Conservation (phyloP, 2,888 invertebrate species). For the Sycophila texana region DNA sequence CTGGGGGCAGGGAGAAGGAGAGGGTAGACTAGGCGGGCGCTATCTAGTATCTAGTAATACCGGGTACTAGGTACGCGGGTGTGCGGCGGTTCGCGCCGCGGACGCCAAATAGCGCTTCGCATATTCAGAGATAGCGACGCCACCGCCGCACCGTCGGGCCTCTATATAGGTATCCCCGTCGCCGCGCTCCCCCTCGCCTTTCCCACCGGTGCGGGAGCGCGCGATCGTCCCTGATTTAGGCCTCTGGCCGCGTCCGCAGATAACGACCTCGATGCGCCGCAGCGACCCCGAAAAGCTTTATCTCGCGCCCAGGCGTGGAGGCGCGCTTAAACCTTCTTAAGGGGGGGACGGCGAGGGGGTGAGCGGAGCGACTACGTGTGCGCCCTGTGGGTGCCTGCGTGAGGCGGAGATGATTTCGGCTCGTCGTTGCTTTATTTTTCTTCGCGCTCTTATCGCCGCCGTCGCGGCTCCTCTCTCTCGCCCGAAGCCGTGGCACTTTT, state of each 20-base stretch:
- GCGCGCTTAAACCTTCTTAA: slow-evolving; percentile 60
- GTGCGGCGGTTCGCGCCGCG: slow-evolving; percentile 57
- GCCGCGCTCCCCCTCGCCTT: slow-evolving; percentile 25
- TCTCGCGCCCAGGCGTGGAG: slow-evolving; percentile 59
- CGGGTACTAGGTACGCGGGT: slow-evolving; percentile 69
- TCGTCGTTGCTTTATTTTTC: no score
- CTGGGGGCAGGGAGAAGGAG: neutral
- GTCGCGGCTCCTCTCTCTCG: no score
- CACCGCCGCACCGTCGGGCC: slow-evolving; percentile 59
- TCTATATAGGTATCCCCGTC: slow-evolving; percentile 60
- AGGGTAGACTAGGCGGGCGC: slow-evolving; percentile 63
- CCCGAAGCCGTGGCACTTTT: no score
- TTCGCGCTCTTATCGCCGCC: no score
- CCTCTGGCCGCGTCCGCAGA: slow-evolving; percentile 69
- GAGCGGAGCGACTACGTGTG: neutral
- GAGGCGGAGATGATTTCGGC: slow-evolving; percentile 24
- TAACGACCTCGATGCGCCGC: slow-evolving; percentile 68
- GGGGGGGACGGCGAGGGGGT: neutral
- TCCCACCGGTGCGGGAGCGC: slow-evolving; percentile 52
- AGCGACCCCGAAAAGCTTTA: slow-evolving; percentile 69
- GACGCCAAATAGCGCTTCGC: slow-evolving; percentile 71
- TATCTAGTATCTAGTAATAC: slow-evolving; percentile 74
- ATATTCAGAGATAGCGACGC: slow-evolving; percentile 71
- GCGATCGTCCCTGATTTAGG: slow-evolving; percentile 71
- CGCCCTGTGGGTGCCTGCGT: neutral